Evolutionary conservation across 2,797 vertebrate species (phyloP).

Genomic region (Lutjanus argentimaculatus): DNA sequence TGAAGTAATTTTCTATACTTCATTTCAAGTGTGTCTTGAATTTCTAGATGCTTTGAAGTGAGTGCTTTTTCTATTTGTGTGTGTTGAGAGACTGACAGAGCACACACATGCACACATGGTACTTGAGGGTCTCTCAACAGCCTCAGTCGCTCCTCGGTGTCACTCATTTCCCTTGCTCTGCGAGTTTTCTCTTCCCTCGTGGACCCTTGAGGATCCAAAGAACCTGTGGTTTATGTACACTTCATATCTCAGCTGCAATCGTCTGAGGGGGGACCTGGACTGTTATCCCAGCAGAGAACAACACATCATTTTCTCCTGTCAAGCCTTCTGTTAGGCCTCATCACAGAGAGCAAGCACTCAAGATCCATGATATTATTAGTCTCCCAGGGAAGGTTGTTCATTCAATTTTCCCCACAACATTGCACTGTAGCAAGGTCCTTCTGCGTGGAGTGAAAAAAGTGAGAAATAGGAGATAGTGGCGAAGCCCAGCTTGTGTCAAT

Average conservation of each 20-base stretch:
- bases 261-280: constrained; percentile 63
- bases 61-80: constrained; percentile 65
- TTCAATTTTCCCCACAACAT: constrained; percentile 77
- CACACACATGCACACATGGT: constrained; percentile 33
- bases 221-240: constrained; percentile 80
- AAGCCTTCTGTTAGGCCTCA: constrained; percentile 81
- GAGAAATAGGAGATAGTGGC: constrained; percentile 26
- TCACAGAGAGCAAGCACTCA: constrained; percentile 82
- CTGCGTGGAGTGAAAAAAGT: constrained; percentile 27
- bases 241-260: constrained; percentile 76
- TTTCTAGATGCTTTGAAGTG: constrained; percentile 66
- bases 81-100: constrained; percentile 60
- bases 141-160: constrained; percentile 68
- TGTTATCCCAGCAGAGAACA: constrained; percentile 81
- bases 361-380: constrained; percentile 83
- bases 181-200: constrained; percentile 51
- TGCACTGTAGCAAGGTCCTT: constrained; percentile 64
- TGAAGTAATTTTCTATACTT: constrained; percentile 65
- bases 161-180: constrained; percentile 74
- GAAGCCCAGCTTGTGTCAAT: constrained; percentile 58
- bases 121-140: constrained; percentile 64
- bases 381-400: constrained; percentile 81
- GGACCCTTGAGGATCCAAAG: constrained; percentile 67
- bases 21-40: constrained; percentile 70
- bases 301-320: constrained; percentile 85